Percentiles rank a stretch among this genome's conserved stretches.
Evolutionary conservation across 2,888 invertebrate genomes (phyloP).

Genomic region (Conistra vaccinii): DNA sequence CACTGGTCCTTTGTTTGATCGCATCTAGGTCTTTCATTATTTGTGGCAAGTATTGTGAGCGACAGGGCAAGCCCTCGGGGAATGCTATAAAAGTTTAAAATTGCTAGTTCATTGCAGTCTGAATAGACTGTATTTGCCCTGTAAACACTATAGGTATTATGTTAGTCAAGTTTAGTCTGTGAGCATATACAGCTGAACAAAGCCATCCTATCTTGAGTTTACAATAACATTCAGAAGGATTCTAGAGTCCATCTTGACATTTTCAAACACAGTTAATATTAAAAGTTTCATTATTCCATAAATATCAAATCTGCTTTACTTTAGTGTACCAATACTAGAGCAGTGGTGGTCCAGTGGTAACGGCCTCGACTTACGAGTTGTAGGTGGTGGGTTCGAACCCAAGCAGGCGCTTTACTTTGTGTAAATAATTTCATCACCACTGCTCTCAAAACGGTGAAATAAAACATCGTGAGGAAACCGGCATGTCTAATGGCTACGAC

Average conservation of each 20-base stretch:
- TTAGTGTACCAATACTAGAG: not conserved
- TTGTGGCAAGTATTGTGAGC: conserved; percentile 71
- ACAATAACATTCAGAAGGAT: not conserved
- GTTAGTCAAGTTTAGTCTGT: not conserved
- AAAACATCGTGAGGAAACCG: too few relatives aligned
- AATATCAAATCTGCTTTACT: not conserved
- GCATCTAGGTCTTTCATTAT: conserved; percentile 51
- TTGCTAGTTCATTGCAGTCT: not conserved
- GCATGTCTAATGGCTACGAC: too few relatives aligned
- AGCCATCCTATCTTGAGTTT: not conserved
- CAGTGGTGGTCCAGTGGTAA: too few relatives aligned
- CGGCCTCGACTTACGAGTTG: too few relatives aligned
- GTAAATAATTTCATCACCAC: too few relatives aligned
- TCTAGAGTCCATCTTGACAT: not conserved
- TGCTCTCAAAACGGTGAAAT: too few relatives aligned
- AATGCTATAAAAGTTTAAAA: conserved; percentile 66
- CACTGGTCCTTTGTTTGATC: conserved; percentile 65
- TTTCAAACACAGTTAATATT: not conserved
- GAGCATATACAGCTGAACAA: not conserved
- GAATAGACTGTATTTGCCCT: not conserved
- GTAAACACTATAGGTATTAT: not conserved
- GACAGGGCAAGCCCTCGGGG: conserved; percentile 76
- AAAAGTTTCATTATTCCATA: not conserved
- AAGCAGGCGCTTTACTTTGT: too few relatives aligned
- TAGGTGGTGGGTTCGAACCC: too few relatives aligned